These are phyloP conservation scores for Elymnias hypermnestra DNA, from an alignment of 1,140 invertebrate genomes.

Conservation along the genomic window DNA sequence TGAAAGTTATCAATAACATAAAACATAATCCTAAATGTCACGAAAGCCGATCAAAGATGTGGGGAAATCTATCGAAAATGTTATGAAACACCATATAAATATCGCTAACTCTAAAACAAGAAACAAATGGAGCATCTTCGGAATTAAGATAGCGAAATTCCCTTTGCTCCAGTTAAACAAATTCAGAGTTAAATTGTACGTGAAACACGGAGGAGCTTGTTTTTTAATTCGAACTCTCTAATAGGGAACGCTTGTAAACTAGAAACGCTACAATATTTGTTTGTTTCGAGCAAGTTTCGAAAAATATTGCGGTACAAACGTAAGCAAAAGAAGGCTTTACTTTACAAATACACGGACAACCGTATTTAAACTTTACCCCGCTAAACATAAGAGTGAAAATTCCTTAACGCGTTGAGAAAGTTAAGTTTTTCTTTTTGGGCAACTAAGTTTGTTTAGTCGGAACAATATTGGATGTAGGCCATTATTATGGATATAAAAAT, in stretches of 20 bases:
- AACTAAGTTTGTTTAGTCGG: slow-evolving; percentile 15
- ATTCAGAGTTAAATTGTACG: slow-evolving; percentile 7
- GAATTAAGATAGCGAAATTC: background rate
- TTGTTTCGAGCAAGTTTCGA: slow-evolving; percentile 5
- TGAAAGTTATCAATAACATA: too few species aligned
- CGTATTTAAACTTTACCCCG: background rate
- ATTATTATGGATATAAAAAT: slow-evolving; percentile 16
- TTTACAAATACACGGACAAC: background rate
- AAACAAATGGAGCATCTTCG: too few species aligned
- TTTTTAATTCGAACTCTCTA: slow-evolving; percentile 9
- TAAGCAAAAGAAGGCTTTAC: background rate
- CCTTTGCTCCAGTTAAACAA: background rate
- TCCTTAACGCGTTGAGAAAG: background rate
- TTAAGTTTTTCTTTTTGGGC: slow-evolving; percentile 10
- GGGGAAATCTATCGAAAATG: too few species aligned
- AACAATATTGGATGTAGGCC: slow-evolving; percentile 20
- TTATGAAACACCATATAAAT: too few species aligned
- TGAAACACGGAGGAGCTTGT: background rate
- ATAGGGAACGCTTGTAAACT: slow-evolving; percentile 13
- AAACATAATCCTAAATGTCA: too few species aligned
- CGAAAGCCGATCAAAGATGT: too few species aligned
- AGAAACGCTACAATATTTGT: slow-evolving; percentile 8
- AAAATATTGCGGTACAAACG: slow-evolving; percentile 13
- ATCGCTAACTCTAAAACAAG: too few species aligned
- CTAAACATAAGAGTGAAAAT: background rate